Evolutionary conservation across 2,797 vertebrate genomes (phyloP).

Genomic region (Morus bassanus): DNA sequence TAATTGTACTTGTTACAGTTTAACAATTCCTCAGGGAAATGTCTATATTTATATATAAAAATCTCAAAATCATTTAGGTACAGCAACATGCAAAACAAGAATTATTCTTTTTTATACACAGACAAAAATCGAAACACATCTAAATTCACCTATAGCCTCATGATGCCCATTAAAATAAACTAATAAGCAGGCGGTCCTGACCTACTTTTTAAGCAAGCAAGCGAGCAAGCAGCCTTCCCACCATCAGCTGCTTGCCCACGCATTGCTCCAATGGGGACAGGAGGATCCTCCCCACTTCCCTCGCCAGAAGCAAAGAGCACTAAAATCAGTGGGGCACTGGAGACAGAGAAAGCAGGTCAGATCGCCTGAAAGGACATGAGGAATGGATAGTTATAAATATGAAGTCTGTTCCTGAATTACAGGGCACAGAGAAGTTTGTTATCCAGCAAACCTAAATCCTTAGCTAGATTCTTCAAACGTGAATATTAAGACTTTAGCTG

Average conservation of each 20-base stretch:
- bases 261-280: neutral
- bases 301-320: neutral
- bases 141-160: neutral
- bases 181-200: neutral
- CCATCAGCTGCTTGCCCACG: neutral
- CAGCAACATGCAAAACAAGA: neutral
- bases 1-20: neutral
- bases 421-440: neutral
- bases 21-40: neutral
- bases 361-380: neutral
- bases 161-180: neutral
- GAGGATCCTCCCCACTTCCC: neutral
- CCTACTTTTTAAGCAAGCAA: neutral
- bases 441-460: neutral
- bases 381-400: neutral
- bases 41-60: neutral
- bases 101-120: neutral
- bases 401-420: neutral
- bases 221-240: neutral
- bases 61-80: neutral
- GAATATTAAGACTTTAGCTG: neutral
- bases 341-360: neutral
- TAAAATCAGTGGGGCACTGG: neutral
- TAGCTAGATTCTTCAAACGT: neutral
- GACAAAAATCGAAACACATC: neutral